Conservation (phyloP, 2,888 invertebrate genomes). For the Drosophila quasianomalipes region DNA sequence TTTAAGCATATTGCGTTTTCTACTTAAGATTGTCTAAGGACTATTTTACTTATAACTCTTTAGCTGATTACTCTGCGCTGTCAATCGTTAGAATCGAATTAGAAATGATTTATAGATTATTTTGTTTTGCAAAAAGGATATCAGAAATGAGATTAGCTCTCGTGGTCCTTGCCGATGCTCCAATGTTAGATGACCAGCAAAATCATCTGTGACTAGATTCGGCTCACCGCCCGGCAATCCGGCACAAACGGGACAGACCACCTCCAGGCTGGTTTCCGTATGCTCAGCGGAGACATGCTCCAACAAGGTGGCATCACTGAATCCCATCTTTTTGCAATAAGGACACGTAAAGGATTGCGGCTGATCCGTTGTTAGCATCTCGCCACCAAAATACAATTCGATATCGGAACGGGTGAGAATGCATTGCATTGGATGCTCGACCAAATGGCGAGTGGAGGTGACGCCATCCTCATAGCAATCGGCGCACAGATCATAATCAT, state of each 20-base stretch:
- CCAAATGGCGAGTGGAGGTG: constrained; percentile 95
- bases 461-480: constrained; percentile 97
- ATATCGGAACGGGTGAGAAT: constrained; percentile 98
- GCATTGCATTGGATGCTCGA: constrained; percentile 99
- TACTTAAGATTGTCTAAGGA: not conserved
- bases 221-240: constrained; percentile 98
- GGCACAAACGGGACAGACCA: constrained; percentile 99
- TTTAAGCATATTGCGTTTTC: not conserved
- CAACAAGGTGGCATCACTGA: constrained; percentile 95
- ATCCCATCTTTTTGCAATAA: constrained; percentile 98
- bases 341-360: constrained; percentile 99
- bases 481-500: constrained; percentile 99
- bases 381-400: constrained; percentile 98
- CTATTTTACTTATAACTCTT: not conserved
- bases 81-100: not conserved
- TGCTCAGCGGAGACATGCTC: constrained; percentile 97
- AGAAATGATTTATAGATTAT: not conserved
- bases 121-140: constrained; percentile 87
- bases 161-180: constrained; percentile 96
- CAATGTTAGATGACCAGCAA: constrained; percentile 97
- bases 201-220: constrained; percentile 98
- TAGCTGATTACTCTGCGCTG: not conserved
- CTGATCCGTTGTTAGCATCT: constrained; percentile 95
- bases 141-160: constrained; percentile 96
- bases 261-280: constrained; percentile 95